phyloP scores from a whole-genome alignment of 1,140 invertebrate genomes.

The Pinna nobilis region DNA sequence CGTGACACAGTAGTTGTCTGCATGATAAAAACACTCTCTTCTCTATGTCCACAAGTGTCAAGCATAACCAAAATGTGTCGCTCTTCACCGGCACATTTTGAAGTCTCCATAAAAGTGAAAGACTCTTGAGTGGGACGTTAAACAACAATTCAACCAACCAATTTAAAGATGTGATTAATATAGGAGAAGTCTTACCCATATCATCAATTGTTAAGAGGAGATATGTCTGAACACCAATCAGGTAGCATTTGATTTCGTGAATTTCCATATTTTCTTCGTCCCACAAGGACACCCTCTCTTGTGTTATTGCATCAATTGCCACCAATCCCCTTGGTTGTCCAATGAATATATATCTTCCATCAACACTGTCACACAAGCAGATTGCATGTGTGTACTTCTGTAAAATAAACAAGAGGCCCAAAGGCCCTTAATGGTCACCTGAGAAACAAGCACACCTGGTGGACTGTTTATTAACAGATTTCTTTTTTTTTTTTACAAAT shows the following conservation, averaged over 20 bases:
- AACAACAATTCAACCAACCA: too few relatives aligned
- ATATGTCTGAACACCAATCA: constrained; percentile 53
- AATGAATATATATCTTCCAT: constrained; percentile 68
- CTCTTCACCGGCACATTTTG: too few relatives aligned
- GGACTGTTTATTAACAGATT: too few relatives aligned
- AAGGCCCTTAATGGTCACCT: too few relatives aligned
- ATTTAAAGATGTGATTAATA: neutral
- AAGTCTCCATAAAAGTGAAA: too few relatives aligned
- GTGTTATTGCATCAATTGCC: constrained; percentile 55
- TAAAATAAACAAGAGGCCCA: constrained; percentile 14
- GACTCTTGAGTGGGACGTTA: neutral
- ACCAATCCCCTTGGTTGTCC: constrained; percentile 63
- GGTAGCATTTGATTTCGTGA: constrained; percentile 51
- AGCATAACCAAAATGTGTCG: too few relatives aligned
- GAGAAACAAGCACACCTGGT: too few relatives aligned
- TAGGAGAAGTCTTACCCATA: constrained; percentile 58
- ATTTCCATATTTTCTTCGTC: constrained; percentile 67
- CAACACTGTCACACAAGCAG: constrained; percentile 52
- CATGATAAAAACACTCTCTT: neutral
- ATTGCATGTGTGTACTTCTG: constrained; percentile 51
- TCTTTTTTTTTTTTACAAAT: too few relatives aligned
- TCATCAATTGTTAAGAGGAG: constrained; percentile 66
- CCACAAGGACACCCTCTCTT: constrained; percentile 54
- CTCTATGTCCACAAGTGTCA: neutral
- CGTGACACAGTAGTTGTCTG: too few relatives aligned